A percentile compares a stretch with the other conserved stretches of the same genome.
Evolutionary conservation across 2,113 vertebrate species (phyloP).

Genomic region (Setophaga petechia): DNA sequence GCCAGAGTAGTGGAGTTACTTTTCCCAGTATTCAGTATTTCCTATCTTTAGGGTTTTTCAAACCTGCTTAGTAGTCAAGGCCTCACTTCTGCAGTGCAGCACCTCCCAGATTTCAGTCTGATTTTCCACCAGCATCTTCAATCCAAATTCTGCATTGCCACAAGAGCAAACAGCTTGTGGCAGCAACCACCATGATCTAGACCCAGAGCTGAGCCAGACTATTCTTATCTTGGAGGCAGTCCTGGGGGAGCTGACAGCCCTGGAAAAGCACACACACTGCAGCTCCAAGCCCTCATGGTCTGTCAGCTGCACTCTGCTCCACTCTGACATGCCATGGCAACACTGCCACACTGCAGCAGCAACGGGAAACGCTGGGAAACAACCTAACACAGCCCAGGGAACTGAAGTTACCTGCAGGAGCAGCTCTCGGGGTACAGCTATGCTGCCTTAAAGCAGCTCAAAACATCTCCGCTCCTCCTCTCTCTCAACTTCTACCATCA

Average conservation of each 20-base stretch:
- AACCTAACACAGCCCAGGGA: not conserved
- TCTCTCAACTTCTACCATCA: not conserved
- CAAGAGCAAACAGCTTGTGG: not conserved
- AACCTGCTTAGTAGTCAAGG: not conserved
- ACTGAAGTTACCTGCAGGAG: not conserved
- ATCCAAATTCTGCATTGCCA: not conserved
- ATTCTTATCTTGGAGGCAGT: not conserved
- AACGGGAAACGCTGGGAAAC: not conserved
- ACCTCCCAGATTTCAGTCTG: not conserved
- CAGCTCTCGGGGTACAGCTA: not conserved
- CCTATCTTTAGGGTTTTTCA: not conserved
- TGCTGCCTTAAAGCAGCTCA: not conserved
- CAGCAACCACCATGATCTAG: not conserved
- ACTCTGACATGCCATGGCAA: not conserved
- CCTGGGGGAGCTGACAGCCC: not conserved
- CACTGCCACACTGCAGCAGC: not conserved
- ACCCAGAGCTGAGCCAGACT: not conserved
- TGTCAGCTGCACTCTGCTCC: not conserved
- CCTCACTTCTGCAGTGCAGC: not conserved
- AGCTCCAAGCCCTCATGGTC: not conserved
- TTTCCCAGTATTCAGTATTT: not conserved
- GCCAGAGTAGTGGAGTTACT: not conserved
- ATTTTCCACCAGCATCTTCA: not conserved
- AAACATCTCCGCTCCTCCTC: not conserved
- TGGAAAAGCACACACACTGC: not conserved